Conservation (phyloP, 2,113 vertebrate species). For the Delphinapterus leucas region DNA sequence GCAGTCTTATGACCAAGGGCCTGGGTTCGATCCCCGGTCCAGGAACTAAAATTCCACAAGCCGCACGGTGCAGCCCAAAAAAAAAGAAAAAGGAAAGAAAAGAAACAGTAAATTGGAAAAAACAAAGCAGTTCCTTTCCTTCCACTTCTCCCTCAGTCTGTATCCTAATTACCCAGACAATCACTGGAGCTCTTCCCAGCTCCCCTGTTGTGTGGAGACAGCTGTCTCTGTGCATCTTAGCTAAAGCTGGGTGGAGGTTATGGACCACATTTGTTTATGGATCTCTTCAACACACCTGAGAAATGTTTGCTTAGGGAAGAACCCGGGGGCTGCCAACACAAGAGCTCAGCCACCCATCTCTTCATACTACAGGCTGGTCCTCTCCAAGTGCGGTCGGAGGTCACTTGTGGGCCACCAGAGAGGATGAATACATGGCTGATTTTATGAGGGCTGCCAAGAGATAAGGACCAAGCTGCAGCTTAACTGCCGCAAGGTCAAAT, state of each 20-base stretch:
- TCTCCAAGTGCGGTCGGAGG: constrained; percentile 63
- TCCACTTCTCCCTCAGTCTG: neutral
- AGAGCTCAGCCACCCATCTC: constrained; percentile 36
- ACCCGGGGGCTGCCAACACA: neutral
- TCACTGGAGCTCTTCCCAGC: neutral
- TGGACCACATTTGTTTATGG: neutral
- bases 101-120: neutral
- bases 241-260: neutral
- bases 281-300: neutral
- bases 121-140: neutral
- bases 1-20: accelerated
- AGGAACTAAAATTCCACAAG: neutral
- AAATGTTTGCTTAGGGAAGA: neutral
- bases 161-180: accelerated
- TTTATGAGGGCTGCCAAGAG: constrained; percentile 77
- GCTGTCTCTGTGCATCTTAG: neutral
- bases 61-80: accelerated
- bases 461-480: constrained; percentile 75
- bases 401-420: constrained; percentile 68
- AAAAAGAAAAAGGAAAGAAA: neutral
- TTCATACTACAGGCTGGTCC: neutral
- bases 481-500: constrained; percentile 75
- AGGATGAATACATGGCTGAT: constrained; percentile 56
- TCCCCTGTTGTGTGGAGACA: accelerated
- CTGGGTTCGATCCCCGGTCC: neutral